phyloP scores from a whole-genome alignment of 2,113 vertebrate species.

The Girardinichthys multiradiatus region DNA sequence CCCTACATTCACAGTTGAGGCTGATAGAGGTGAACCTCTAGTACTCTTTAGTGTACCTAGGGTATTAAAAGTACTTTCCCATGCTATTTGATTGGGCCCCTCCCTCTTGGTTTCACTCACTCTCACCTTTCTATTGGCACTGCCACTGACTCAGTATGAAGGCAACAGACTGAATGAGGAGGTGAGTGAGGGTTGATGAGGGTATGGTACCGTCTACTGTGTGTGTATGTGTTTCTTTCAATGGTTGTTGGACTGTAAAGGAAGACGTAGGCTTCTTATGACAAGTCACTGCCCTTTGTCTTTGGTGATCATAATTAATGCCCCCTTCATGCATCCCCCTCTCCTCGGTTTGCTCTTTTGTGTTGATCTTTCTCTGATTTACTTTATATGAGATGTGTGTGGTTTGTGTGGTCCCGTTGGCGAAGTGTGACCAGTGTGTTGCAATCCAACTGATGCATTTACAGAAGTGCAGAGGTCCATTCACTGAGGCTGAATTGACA shows the following conservation, averaged over 20 bases:
- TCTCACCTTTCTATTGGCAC: slow-evolving; percentile 81
- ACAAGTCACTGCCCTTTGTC: slow-evolving; percentile 44
- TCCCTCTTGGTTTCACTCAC: slow-evolving; percentile 71
- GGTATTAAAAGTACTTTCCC: slow-evolving; percentile 44
- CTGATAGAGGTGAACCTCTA: neutral
- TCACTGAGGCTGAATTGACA: slow-evolving; percentile 44
- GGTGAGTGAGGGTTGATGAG: slow-evolving; percentile 78
- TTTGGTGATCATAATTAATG: slow-evolving; percentile 39
- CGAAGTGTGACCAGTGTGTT: slow-evolving; percentile 50
- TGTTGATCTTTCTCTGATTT: slow-evolving; percentile 57
- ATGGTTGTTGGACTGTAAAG: slow-evolving; percentile 66
- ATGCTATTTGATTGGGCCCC: slow-evolving; percentile 51
- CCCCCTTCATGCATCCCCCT: slow-evolving; percentile 60
- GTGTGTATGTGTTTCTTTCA: slow-evolving; percentile 66
- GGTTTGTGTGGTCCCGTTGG: slow-evolving; percentile 60
- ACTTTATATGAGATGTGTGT: slow-evolving; percentile 46
- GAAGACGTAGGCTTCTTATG: slow-evolving; percentile 63
- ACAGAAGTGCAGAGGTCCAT: slow-evolving; percentile 47
- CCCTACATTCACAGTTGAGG: neutral
- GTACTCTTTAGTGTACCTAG: neutral
- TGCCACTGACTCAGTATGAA: slow-evolving; percentile 78
- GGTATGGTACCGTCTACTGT: slow-evolving; percentile 45
- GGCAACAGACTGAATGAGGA: slow-evolving; percentile 79
- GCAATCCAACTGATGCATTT: slow-evolving; percentile 67
- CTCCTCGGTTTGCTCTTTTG: slow-evolving; percentile 69